Evolutionary conservation across 2,797 vertebrate species (phyloP).

Genomic region (Lepilemur septentrionalis): DNA sequence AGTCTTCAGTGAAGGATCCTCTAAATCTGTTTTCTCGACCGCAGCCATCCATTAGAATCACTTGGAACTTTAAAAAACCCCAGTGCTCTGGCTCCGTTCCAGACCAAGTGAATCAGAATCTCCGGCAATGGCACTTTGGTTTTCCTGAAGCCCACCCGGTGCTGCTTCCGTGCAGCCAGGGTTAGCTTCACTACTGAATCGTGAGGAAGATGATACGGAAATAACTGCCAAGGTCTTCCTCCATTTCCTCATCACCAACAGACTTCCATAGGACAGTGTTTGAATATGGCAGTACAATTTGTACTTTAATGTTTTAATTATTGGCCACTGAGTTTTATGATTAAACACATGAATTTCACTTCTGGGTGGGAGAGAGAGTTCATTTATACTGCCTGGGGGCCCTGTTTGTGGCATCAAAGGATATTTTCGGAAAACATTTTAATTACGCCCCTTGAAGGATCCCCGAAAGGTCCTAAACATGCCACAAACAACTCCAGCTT

Average conservation of each 20-base stretch:
- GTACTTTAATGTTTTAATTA: background rate
- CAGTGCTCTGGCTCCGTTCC: background rate
- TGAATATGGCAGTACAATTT: background rate
- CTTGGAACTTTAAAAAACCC: background rate
- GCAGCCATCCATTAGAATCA: background rate
- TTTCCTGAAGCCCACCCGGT: background rate
- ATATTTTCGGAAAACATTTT: background rate
- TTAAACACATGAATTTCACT: slow-evolving; percentile 30
- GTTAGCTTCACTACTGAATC: background rate
- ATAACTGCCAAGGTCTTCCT: background rate
- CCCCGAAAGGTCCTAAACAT: background rate
- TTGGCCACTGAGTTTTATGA: background rate
- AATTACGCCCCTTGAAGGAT: background rate
- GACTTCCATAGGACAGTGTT: background rate
- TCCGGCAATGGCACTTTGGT: background rate
- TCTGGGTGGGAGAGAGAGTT: background rate
- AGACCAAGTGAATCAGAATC: background rate
- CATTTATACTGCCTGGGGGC: background rate
- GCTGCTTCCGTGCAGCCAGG: background rate
- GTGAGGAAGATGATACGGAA: background rate
- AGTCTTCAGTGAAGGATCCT: background rate
- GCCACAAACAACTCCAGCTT: background rate
- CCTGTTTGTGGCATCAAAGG: background rate
- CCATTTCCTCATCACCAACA: background rate
- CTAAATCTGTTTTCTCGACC: background rate